Evolutionary conservation across 37 sponge, comb jelly and placozoan species (phyloP), one percentile per base, ranked within the genome.

Genomic region (Eunapius fragilis): DNA sequence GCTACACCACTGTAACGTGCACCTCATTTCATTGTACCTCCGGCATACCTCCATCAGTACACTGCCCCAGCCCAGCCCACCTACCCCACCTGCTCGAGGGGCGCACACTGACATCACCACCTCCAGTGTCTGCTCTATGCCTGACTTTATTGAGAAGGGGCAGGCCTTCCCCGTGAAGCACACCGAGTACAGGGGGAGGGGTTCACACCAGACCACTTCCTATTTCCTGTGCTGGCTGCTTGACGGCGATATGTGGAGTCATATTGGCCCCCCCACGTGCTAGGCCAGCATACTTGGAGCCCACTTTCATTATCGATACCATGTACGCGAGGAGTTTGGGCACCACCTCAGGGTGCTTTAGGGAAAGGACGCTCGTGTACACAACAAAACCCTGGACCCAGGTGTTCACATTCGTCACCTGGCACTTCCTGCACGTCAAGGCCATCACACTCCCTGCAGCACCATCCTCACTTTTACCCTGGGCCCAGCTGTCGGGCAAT

Each of bases 161-260:
- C 71, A 82, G 24, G 81, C 85, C 47, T 38, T 32, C n/a, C 78
- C 85, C 30, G 78, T 77, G 70, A 85, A 85, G 70, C 78, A 77
- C 49, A 85, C 70, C 31, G 85, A 77, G 49, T 50, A 85, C 14
- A 85, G 41, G 25, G n/a, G n/a, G 85, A 67, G 1, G 78, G 77
- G 78, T 76, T 85, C 2, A 85, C 37, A 22, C 24, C 17, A 14
- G 78, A 85, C 85, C 78, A 77, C 35, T 13, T 76, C 41, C 68
- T 12, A 19, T 75, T 67, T 2, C 84, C 84, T 2, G 24, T 84
- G 31, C 58, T 30, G 22, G 84, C 85, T 3, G 85, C 71, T 35
- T 77, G 85, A n/a, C 78, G 70, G 23, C 78, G 77, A 35, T 74
- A 85, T 31, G 75, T 76, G 24, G 76, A 33, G 78, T 85, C 85